phyloP scores from a whole-genome alignment of 1,140 invertebrate species.

The Homalodisca vitripennis region DNA sequence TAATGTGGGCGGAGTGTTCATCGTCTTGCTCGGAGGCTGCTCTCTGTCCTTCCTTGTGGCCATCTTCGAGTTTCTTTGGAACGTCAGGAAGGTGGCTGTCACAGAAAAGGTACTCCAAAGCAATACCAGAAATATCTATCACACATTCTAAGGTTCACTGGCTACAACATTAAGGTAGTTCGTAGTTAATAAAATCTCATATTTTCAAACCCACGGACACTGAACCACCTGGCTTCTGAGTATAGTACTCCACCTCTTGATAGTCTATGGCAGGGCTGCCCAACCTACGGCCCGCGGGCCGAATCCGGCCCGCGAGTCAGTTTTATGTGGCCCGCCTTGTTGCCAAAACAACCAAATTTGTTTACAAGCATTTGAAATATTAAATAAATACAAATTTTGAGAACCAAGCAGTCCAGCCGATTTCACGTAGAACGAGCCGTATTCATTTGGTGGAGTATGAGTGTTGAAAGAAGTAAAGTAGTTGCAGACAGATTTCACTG shows the following conservation, averaged over 20 bases:
- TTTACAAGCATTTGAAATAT: too few relatives aligned
- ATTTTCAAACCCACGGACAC: not conserved
- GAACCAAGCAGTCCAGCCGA: too few relatives aligned
- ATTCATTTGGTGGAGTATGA: too few relatives aligned
- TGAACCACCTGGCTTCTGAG: not conserved
- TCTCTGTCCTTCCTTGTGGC: slow-evolving; percentile 62
- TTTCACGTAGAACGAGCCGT: too few relatives aligned
- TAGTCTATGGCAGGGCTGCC: too few relatives aligned
- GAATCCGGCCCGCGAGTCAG: too few relatives aligned
- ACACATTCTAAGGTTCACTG: not conserved
- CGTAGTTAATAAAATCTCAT: not conserved
- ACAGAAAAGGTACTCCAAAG: slow-evolving; percentile 62
- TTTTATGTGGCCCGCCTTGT: too few relatives aligned
- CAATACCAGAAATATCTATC: not conserved
- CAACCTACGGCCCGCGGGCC: too few relatives aligned
- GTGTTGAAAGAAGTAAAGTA: too few relatives aligned
- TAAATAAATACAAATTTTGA: too few relatives aligned
- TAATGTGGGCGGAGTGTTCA: slow-evolving; percentile 88
- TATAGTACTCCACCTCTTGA: not conserved
- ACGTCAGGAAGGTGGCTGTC: slow-evolving; percentile 72
- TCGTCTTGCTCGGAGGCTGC: slow-evolving; percentile 75
- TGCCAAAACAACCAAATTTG: too few relatives aligned
- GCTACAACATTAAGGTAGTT: not conserved
- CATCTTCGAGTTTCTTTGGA: slow-evolving; percentile 78
- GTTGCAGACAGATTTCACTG: too few relatives aligned